Evolutionary conservation across 2,113 vertebrate genomes (phyloP), one percentile per base, ranked within the genome.

Genomic region (Octodon degus): DNA sequence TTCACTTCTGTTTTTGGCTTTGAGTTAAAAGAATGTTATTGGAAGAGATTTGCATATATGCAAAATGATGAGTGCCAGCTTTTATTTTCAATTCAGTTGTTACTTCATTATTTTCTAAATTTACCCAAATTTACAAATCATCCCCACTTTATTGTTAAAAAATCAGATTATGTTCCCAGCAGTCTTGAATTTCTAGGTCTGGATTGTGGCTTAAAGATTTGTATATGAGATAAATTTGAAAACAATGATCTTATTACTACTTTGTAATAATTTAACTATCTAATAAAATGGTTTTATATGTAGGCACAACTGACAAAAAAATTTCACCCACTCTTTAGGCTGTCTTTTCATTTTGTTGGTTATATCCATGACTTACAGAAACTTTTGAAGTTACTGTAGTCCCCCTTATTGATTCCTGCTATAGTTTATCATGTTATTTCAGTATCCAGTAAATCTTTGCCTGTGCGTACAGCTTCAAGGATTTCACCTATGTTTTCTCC

Each of bases 111-210:
- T 93, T 95, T 89, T 6, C 32, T 50, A 82, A 68, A 76, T 93
- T 40, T 86, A 17, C n/a, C 80, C n/a, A 86, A 70, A 89, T 6
- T 24, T 95, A 82, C 34, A 24, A 82, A 68, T 34, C 19, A 43
- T 43, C 7, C 58, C 85, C 30, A n/a, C n/a, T 94, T 86, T 93
- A n/a, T 90, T 93, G 34, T 79, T 85, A 62, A 62, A 86, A 94
- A 58, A 17, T 70, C 50, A 63, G 7, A 24, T 16, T 27, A 90
- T 16, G 27, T 60, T 13, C 4, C 1, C 84, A 27, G 86, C 60
- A 95, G 68, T 81, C 83, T 62, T 89, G 60, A 89, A 79, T 83
- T 14, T 37, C 16, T 83, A 72, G 40, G 32, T 83, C 67, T 90
- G 67, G 58, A 40, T n/a, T 90, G 55, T 83, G 80, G 34, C 30